Evolutionary conservation across 2,888 invertebrate genomes (phyloP), one percentile per base, ranked within the genome.

Genomic region (Aquatica leii): DNA sequence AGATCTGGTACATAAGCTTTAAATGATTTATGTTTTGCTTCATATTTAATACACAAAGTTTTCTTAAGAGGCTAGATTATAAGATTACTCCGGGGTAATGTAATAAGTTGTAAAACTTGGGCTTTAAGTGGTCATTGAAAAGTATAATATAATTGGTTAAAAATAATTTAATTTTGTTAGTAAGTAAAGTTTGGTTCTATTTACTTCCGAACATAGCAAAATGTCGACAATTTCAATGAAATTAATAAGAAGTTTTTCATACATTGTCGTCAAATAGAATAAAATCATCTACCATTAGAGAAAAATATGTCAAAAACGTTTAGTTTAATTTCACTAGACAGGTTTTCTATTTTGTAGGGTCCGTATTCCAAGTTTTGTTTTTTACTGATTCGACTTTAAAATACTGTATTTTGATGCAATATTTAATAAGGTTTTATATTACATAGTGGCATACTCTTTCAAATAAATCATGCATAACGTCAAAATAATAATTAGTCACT

Each of bases 31-130:
- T 71, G 71, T 37, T 69, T 69, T 68, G 1, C 65, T 49, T 73
- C 70, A 57, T 62, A 72, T 6, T 68, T 65, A 59, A 72, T 71
- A 59, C 68, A 71, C 68, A 70, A 72, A 18, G 56, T 4, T 67
- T 65, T 57, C 65, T 62, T 8, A 71, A 24, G 4, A 69, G 71
- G 1, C 71, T 70, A 41, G 67, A 68, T 62, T 68, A 46, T 53
- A 65, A 55, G 31, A 71, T 68, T 34, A 70, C 37, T 12, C 50
- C 65, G 21, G 69, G 70, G 54, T 74, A 72, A 40, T 72, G 71
- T 12, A 60, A 66, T 41, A 72, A 65, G 52, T 65, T 69, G 35
- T 73, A 70, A 55, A 62, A 65, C 50, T 71, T 71, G 18, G 69
- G 71, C 53, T 70, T 72, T 1, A 71, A 35, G 1, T 55, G 62